Base-by-base conservation (phyloP, 1,140 invertebrate genomes). In the Trachymyrmex septentrionalis region DNA sequence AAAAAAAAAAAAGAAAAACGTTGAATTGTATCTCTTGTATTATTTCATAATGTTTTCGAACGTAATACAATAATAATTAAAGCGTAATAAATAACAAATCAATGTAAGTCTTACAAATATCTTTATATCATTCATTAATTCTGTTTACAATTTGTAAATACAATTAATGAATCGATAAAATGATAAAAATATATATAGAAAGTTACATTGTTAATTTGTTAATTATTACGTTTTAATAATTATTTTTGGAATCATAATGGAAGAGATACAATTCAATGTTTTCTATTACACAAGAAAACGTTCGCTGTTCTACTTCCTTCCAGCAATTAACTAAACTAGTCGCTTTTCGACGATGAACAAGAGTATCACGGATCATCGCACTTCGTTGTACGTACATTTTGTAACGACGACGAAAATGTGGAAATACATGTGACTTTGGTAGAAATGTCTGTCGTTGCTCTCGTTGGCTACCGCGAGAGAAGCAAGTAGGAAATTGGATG, bases 401-500 rank as follows among this genome's bases (percentile, higher is more conserved):
- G 64, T 71, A 81, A 81, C 19, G 30, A 14, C 53, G 55, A 64
- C 50, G 69, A 16, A 57, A 61, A 57, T 1, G 44, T 71, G 21
- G 30, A 84, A 57, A 63, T 38, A 53, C 7, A 21, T 21, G 63
- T 10, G 27, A 76, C 71, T 44, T 61, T 10, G 44, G 64, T 27
- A 53, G 57, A 59, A 85, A 76, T 38, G 38, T 61, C 38, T 53
- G 19, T 24, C 16, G 61, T 50, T 38, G 64, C 73, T 71, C 63
- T 67, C 44, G 38, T 85, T 27, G 55, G 34, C 27, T 81, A 71
- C 55, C 48, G 21, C 34, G 55, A 72, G 55, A 86, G 86, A 30
- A n/a, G 57, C 57, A 57, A 86, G 57, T 50, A n/a, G n/a, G 48
- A 50, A 77, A 87, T 88, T 86, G 86, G 77, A 88, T 84, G 71